A percentile compares a stretch with the other conserved stretches of the same genome.
phyloP scores from a whole-genome alignment of 2,113 vertebrate species.

The Lipophrys pholis region DNA sequence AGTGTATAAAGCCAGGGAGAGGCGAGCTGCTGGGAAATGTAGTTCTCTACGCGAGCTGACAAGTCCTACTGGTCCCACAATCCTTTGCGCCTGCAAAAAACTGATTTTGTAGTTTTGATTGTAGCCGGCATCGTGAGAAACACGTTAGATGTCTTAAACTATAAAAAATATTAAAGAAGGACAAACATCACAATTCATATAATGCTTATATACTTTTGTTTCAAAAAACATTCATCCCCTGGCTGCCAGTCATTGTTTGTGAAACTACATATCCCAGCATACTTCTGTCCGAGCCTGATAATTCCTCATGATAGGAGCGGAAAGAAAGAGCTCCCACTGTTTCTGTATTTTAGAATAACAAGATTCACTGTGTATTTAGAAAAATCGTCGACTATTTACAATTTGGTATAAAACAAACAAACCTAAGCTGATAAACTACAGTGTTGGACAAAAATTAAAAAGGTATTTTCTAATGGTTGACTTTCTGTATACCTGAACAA shows the following conservation, averaged over 20 bases:
- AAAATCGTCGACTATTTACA: no score
- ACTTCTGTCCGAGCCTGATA: conserved; percentile 9
- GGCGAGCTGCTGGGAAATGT: conserved; percentile 66
- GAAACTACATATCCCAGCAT: conserved; percentile 75
- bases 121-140: no score
- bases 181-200: neutral
- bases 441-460: no score
- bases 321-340: conserved; percentile 49
- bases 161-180: rapidly evolving
- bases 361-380: neutral
- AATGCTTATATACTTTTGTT: neutral
- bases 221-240: neutral
- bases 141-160: no score
- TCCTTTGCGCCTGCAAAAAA: neutral
- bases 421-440: no score
- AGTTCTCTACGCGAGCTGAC: conserved; percentile 19
- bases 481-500: no score
- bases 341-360: neutral
- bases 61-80: conserved; percentile 68
- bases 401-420: no score
- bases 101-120: neutral
- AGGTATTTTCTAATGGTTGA: no score
- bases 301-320: neutral
- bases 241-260: rapidly evolving
- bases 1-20: conserved; percentile 13